These are phyloP conservation scores for Scatophagus argus DNA, from an alignment of 2,113 vertebrate species.

Conservation along the genomic window DNA sequence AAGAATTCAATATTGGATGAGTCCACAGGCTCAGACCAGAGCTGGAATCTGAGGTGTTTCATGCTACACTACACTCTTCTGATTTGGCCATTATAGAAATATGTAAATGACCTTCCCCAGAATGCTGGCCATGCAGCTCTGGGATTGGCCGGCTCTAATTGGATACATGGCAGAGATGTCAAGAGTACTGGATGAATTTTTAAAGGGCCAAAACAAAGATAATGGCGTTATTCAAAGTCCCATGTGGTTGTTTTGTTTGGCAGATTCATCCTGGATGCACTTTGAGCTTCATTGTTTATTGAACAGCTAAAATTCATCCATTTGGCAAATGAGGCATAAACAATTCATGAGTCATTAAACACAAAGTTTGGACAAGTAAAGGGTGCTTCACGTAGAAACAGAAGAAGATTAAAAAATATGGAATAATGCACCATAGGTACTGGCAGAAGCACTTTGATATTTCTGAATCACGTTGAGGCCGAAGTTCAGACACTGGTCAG, in stretches of 20 bases:
- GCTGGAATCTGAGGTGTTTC: slow-evolving; percentile 54
- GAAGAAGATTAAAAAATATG: background rate
- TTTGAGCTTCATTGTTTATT: slow-evolving; percentile 66
- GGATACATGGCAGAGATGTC: slow-evolving; percentile 42
- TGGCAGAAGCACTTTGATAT: slow-evolving; percentile 30
- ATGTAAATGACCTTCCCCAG: slow-evolving; percentile 63
- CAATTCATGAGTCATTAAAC: slow-evolving; percentile 56
- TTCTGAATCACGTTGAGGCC: slow-evolving; percentile 22
- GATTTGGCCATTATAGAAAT: slow-evolving; percentile 66
- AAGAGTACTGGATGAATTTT: slow-evolving; percentile 32
- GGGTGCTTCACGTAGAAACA: background rate
- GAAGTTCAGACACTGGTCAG: slow-evolving; percentile 60
- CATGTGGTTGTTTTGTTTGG: slow-evolving; percentile 22
- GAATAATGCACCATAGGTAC: background rate
- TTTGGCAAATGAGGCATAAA: slow-evolving; percentile 57
- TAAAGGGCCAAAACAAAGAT: slow-evolving; percentile 44
- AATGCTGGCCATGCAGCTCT: slow-evolving; percentile 12
- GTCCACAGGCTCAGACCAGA: slow-evolving; percentile 39
- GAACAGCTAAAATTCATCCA: slow-evolving; percentile 48
- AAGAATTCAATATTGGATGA: slow-evolving; percentile 69
- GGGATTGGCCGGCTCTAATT: slow-evolving; percentile 54
- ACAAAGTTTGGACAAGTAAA: slow-evolving; percentile 27
- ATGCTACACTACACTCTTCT: slow-evolving; percentile 57
- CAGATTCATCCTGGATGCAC: slow-evolving; percentile 33
- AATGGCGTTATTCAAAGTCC: slow-evolving; percentile 43